Base-by-base conservation (phyloP, 30 jellyfish, hydroid and myxozoan species). In the Mastigias papua region DNA sequence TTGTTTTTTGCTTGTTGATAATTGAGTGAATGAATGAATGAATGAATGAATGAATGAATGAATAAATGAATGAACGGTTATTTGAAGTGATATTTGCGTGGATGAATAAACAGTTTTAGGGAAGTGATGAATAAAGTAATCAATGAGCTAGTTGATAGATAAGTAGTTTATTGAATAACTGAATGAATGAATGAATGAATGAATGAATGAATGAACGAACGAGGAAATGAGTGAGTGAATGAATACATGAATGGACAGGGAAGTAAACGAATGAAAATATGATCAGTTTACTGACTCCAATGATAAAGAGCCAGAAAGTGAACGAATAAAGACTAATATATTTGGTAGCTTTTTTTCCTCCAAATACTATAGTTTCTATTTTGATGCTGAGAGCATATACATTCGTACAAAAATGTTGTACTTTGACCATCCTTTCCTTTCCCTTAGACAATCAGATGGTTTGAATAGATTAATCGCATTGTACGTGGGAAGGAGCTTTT, bases 401-500 rank as follows among this genome's bases (percentile, higher is more conserved):
- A 42, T 42, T 42, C 54, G 6, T 60, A 60, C 6, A 5, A 22
- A 60, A 60, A 42, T 42, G 54, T 42, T 42, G 54, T 42, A 15
- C 7, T 42, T 42, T 15, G 13, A 4, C 13, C 13, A 0, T 42
- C 48, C 19, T 46, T 48, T 26, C 62, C 81, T 67, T 4, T 72
- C 31, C 49, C 31, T 61, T 69, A 84, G 95, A 57, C 96, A 90
- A 75, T 70, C 96, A 4, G 92, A 84, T 21, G 93, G 98, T 8
- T 70, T 96, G 42, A 90, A 96, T 48, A 80, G 80, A 32, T 78
- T 96, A n/a, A 65, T 76, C 29, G 64, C 91, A 10, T 61, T 96
- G 76, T 96, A 75, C 61, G 96, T 88, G 35, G 97, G 98, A 20
- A 67, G 99, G 28, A 76, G 77, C 70, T 65, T 34, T 48, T 83